Evolutionary conservation across 2,113 vertebrate species (phyloP), one percentile per base, ranked within the genome.

Genomic region (Butorides virescens): DNA sequence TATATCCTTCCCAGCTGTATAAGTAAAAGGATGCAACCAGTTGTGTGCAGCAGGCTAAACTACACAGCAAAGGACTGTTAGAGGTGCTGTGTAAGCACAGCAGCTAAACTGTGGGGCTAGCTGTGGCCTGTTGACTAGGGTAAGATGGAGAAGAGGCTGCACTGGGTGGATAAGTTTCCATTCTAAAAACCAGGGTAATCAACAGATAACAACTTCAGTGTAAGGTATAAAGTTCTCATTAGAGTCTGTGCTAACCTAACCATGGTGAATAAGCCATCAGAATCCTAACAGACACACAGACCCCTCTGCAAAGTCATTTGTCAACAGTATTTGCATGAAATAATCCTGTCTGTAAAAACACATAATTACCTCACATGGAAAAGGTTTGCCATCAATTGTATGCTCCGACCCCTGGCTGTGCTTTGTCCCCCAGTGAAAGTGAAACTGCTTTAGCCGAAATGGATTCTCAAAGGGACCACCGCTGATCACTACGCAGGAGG

Each of bases 351-450:
- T 32, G 17, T 70, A 67, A 53, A 80, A 70, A 62, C 7, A 29
- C 5, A 3, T 27, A 5, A 96, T 97, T 93, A 99, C 99, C 99
- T 99, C 99, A 21, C 98, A 99, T 34, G 98, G 98, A 75, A 98
- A 99, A 39, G 98, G 97, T 58, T 98, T 98, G 92, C 99, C 99
- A 17, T 97, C 98, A 86, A 99, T 96, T 3, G 98, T 99, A 89
- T 99, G 99, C 95, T 99, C 99, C 2, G 99, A 99, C 61, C 99
- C 99, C 50, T 98, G 94, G 36, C 98, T 98, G 47, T 97, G 98
- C 66, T 98, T 99, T 87, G 97, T 98, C 7, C 99, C 99, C 99
- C 99, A 99, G 96, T 99, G 99, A 94, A 99, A 99, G 90, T 99
- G 99, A 93, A 99, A 99, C 97, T 99, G 99, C 96, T 98, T 99